Conservation (phyloP, 2,113 vertebrate species). For the Stegostoma tigrinum region DNA sequence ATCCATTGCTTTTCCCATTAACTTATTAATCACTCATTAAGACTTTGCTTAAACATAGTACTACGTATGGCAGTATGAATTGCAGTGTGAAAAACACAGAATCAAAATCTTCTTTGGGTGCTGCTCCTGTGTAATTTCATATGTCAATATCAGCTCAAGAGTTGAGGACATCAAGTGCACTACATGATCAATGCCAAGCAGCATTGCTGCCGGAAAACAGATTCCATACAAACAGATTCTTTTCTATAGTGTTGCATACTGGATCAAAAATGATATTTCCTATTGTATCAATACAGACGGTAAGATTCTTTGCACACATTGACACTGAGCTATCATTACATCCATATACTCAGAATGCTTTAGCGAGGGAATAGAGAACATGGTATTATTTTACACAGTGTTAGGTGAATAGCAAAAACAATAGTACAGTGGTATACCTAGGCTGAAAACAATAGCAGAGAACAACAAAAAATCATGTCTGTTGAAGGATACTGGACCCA, state of each 20-base stretch:
- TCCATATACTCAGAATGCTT: background rate
- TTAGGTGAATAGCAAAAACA: background rate
- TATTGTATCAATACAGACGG: background rate
- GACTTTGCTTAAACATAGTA: background rate
- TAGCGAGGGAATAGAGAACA: background rate
- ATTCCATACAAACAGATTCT: background rate
- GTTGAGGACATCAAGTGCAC: background rate
- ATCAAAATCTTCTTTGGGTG: background rate
- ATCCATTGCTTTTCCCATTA: background rate
- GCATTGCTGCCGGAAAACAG: background rate
- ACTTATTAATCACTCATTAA: constrained; percentile 23
- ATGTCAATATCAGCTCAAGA: constrained; percentile 1
- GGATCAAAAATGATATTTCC: background rate
- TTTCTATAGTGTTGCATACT: background rate
- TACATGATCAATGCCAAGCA: background rate
- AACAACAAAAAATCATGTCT: no score
- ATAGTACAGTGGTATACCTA: no score
- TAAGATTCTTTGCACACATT: background rate
- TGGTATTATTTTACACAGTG: background rate
- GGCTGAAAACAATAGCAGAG: no score
- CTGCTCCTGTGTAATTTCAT: no score
- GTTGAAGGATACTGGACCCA: no score
- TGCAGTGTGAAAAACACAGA: background rate
- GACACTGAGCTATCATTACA: background rate
- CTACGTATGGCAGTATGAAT: background rate